Conservation (phyloP, 2,888 invertebrate genomes). For the Leucoma salicis region DNA sequence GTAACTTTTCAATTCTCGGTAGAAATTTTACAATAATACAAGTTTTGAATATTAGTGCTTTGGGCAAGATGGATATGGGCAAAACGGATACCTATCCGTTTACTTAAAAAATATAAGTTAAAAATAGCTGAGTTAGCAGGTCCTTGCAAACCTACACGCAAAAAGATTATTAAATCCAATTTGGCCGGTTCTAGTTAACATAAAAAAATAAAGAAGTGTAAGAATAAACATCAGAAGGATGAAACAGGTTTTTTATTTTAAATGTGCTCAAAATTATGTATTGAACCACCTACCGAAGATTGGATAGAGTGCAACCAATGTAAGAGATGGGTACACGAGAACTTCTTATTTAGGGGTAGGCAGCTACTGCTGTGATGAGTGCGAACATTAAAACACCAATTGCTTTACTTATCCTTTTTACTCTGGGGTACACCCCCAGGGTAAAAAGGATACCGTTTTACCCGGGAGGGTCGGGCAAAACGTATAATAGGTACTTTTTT, state of each 20-base stretch:
- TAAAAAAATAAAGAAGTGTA: neutral
- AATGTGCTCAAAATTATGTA: too few species aligned
- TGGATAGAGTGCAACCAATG: conserved; percentile 17
- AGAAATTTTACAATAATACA: neutral
- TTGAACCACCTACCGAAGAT: conserved; percentile 16
- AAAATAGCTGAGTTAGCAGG: conserved; percentile 3
- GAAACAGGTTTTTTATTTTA: too few species aligned
- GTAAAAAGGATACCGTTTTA: too few species aligned
- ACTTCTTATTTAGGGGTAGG: conserved; percentile 6
- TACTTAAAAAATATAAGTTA: neutral
- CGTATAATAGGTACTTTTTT: neutral
- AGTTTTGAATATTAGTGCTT: too few species aligned
- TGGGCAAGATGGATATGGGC: neutral
- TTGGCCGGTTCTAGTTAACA: too few species aligned
- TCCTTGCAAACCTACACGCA: too few species aligned
- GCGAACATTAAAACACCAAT: neutral
- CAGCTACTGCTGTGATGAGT: conserved; percentile 5
- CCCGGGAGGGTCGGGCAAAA: neutral
- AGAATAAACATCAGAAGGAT: conserved; percentile 7
- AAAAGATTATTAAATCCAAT: too few species aligned
- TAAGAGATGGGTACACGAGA: conserved; percentile 12
- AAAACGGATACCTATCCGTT: neutral
- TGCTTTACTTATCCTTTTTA: neutral
- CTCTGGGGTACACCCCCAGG: neutral
- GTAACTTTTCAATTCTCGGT: too few species aligned